These are phyloP conservation scores for Dastarcus helophoroides DNA, from an alignment of 2,888 invertebrate genomes.

Conservation along the genomic window DNA sequence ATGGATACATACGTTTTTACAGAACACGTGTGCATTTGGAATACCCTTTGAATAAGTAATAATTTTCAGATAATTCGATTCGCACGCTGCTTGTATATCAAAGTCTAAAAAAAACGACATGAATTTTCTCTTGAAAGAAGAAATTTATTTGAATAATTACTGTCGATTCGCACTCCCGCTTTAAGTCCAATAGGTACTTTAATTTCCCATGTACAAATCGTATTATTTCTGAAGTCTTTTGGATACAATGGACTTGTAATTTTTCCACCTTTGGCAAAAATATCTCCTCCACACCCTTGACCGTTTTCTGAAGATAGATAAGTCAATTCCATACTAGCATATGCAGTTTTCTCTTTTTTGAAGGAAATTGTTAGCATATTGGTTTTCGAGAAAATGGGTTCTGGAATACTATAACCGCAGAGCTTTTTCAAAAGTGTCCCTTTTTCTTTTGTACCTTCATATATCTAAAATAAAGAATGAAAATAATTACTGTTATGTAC, in stretches of 20 bases:
- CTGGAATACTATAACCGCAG: conserved; percentile 44
- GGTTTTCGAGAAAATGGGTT: conserved; percentile 58
- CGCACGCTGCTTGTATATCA: conserved; percentile 48
- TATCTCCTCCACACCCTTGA: conserved; percentile 55
- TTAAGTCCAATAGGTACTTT: conserved; percentile 46
- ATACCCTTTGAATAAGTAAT: conserved; percentile 24
- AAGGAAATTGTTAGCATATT: too few species aligned
- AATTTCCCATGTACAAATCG: conserved; percentile 52
- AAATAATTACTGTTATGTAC: too few species aligned
- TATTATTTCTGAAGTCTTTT: conserved; percentile 41
- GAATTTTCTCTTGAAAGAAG: background rate
- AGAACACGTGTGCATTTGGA: conserved; percentile 29
- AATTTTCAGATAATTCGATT: conserved; percentile 53
- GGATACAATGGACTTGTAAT: conserved; percentile 64
- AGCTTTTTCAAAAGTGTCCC: conserved; percentile 23
- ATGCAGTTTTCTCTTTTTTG: too few species aligned
- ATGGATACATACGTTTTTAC: conserved; percentile 26
- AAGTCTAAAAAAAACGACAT: conserved; percentile 44
- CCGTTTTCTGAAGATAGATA: conserved; percentile 50
- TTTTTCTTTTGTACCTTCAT: conserved; percentile 10
- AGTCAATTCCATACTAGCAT: conserved; percentile 40
- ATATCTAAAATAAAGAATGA: conserved; percentile 5
- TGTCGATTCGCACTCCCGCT: conserved; percentile 41
- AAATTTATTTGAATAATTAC: conserved; percentile 27
- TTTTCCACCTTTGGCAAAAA: conserved; percentile 50